A percentile compares a stretch with the other conserved stretches of the same genome.
phyloP scores from a whole-genome alignment of 2,797 vertebrate species.

The Galagoides demidoff region DNA sequence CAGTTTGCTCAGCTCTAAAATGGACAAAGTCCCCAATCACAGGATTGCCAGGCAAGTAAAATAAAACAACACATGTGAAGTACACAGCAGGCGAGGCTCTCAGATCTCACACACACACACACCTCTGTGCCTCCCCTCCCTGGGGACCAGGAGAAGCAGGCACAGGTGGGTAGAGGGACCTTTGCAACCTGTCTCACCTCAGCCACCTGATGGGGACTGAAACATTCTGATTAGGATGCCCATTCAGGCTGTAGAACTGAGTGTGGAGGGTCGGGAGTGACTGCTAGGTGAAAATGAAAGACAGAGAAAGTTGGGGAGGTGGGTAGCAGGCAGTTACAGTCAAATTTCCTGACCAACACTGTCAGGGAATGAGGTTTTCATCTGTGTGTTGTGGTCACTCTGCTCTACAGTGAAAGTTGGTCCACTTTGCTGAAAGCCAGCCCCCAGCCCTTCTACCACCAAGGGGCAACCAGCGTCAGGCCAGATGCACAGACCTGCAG shows the following conservation, averaged over 20 bases:
- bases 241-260: background rate
- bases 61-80: accelerated
- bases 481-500: background rate
- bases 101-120: too few relatives aligned
- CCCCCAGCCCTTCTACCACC: background rate
- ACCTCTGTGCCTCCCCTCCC: background rate
- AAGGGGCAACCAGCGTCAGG: background rate
- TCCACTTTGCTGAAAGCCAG: background rate
- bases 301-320: background rate
- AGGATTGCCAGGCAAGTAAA: background rate
- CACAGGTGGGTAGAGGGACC: accelerated
- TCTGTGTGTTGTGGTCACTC: background rate
- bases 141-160: background rate
- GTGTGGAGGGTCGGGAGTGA: background rate
- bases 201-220: background rate
- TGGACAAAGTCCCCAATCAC: background rate
- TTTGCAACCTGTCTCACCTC: background rate
- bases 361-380: background rate
- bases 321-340: background rate
- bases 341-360: background rate
- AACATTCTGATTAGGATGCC: background rate
- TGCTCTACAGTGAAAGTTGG: background rate
- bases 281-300: background rate
- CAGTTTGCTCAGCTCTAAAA: background rate
- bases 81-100: background rate